Conservation (phyloP, 1,140 invertebrate species). For the Diuraphis noxia region DNA sequence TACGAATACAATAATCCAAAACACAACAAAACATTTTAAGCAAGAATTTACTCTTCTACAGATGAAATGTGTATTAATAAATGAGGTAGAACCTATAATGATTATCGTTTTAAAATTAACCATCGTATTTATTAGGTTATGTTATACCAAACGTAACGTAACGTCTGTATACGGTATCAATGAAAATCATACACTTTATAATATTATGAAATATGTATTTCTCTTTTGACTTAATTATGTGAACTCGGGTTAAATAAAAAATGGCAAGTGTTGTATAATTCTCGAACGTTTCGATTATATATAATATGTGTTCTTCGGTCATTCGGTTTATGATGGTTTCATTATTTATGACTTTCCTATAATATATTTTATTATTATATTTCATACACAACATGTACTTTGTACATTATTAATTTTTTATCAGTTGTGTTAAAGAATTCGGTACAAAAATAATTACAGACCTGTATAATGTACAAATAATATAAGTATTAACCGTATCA, state of each 20-base stretch:
- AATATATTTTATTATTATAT: background rate
- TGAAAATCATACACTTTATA: constrained; percentile 7
- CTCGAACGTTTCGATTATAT: background rate
- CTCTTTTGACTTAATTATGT: background rate
- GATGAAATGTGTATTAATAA: background rate
- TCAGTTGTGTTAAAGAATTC: background rate
- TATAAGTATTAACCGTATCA: background rate
- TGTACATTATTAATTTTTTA: background rate
- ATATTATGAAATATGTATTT: constrained; percentile 14
- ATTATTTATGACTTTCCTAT: background rate
- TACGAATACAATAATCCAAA: background rate
- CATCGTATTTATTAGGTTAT: background rate
- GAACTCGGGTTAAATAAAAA: background rate
- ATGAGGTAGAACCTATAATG: background rate
- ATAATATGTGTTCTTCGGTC: background rate
- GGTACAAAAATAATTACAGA: background rate
- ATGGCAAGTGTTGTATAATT: constrained; percentile 4
- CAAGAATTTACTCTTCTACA: background rate
- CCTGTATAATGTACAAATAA: background rate
- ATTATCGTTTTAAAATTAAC: constrained; percentile 3
- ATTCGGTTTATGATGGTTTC: background rate
- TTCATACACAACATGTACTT: background rate
- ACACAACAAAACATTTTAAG: no score
- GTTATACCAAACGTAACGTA: background rate
- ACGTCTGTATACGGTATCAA: background rate